These are phyloP conservation scores for Corydoras maculifer DNA, from an alignment of 2,113 vertebrate species.

Conservation along the genomic window DNA sequence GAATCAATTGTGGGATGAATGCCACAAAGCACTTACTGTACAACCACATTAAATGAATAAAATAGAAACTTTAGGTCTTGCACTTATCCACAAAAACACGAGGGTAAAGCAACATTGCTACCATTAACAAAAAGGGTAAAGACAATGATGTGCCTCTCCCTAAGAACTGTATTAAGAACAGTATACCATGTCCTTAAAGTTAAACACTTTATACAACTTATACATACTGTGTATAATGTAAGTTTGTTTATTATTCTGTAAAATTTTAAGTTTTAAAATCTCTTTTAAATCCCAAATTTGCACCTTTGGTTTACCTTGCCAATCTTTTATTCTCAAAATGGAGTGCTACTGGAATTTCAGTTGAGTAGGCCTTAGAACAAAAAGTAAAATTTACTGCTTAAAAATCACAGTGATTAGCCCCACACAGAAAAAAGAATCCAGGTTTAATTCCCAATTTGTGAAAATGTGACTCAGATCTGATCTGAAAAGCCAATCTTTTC, in stretches of 20 bases:
- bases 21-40: conserved; percentile 17
- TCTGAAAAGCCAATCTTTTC: too few relatives aligned
- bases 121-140: too few relatives aligned
- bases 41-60: conserved; percentile 21
- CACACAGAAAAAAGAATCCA: background rate
- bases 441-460: too few relatives aligned
- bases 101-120: too few relatives aligned
- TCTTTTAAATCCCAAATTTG: background rate
- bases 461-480: too few relatives aligned
- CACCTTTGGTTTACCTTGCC: background rate
- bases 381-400: conserved; percentile 12
- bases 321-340: background rate
- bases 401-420: background rate
- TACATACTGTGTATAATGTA: too few relatives aligned
- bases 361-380: conserved; percentile 13
- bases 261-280: background rate
- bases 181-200: too few relatives aligned
- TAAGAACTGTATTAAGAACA: too few relatives aligned
- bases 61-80: conserved; percentile 15
- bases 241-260: too few relatives aligned
- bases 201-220: too few relatives aligned
- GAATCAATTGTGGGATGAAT: conserved; percentile 26
- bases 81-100: too few relatives aligned
- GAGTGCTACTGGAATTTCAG: conserved; percentile 18
- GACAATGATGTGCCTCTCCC: too few relatives aligned